These are phyloP conservation scores for Caenorhabditis inopinata DNA, from an alignment of 1,140 invertebrate species.

Conservation along the genomic window DNA sequence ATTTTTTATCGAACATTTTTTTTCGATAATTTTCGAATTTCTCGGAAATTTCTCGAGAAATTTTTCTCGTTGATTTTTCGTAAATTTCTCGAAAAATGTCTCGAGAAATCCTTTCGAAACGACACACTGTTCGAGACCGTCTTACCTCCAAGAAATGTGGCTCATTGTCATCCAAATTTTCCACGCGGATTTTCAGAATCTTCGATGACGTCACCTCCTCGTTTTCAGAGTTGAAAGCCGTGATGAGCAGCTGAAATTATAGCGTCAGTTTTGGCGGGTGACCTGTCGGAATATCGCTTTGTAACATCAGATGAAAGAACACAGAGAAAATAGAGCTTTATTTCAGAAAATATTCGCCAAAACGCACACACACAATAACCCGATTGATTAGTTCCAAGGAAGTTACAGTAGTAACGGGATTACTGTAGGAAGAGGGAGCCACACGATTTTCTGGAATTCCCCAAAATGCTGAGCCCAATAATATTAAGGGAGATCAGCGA, in stretches of 20 bases:
- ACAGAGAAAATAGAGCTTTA: background rate
- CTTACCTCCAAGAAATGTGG: background rate
- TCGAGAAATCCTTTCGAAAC: too few relatives aligned
- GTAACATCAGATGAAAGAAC: background rate
- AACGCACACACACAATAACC: background rate
- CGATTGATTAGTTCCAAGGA: background rate
- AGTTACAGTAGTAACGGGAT: too few relatives aligned
- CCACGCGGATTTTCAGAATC: background rate
- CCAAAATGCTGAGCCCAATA: conserved; percentile 27
- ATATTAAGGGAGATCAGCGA: conserved; percentile 39
- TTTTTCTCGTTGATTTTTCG: too few relatives aligned
- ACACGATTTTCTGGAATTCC: conserved; percentile 14
- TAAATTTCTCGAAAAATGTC: too few relatives aligned
- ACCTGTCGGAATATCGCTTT: too few relatives aligned
- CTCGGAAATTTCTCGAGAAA: too few relatives aligned
- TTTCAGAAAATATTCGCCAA: background rate
- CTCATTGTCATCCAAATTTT: conserved; percentile 22
- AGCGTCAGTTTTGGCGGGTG: too few relatives aligned
- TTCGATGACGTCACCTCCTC: background rate
- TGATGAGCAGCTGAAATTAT: conserved; percentile 12
- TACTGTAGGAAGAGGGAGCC: background rate
- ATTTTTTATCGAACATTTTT: too few relatives aligned
- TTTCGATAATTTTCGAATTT: too few relatives aligned
- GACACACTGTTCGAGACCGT: too few relatives aligned
- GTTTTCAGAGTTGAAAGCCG: background rate